These are phyloP conservation scores for Penaeus japonicus DNA, from an alignment of 1,140 invertebrate species.

Conservation along the genomic window DNA sequence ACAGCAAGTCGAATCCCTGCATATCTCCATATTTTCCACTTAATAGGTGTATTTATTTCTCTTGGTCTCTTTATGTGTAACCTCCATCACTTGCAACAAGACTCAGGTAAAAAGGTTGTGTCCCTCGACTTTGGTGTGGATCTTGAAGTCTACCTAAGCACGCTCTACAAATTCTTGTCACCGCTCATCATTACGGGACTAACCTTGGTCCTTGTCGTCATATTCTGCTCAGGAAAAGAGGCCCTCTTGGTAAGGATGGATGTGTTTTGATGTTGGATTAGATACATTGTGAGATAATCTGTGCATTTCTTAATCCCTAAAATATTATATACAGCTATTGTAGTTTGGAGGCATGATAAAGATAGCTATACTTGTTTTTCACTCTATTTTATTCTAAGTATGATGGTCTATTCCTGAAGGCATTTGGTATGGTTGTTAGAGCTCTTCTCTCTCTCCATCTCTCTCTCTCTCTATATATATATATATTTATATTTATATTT, in stretches of 20 bases:
- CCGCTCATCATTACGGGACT: slow-evolving; percentile 22
- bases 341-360: too few relatives aligned
- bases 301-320: too few relatives aligned
- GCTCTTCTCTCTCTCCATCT: too few relatives aligned
- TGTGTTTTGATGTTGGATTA: not conserved
- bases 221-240: slow-evolving; percentile 42
- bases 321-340: too few relatives aligned
- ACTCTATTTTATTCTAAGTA: too few relatives aligned
- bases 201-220: slow-evolving; percentile 8
- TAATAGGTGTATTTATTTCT: slow-evolving; percentile 7
- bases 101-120: slow-evolving; percentile 20
- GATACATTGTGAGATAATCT: too few relatives aligned
- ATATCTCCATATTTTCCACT: slow-evolving; percentile 3
- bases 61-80: slow-evolving; percentile 19
- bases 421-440: too few relatives aligned
- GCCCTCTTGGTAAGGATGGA: slow-evolving; percentile 14
- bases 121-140: slow-evolving; percentile 30
- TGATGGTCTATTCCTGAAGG: too few relatives aligned
- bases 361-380: too few relatives aligned
- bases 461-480: too few relatives aligned
- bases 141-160: slow-evolving; percentile 7
- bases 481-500: too few relatives aligned
- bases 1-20: not conserved
- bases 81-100: slow-evolving; percentile 31
- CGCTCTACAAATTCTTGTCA: slow-evolving; percentile 8